A percentile compares a stretch with the other conserved stretches of the same genome.
These are phyloP conservation scores for Garra rufa DNA, from an alignment of 2,113 vertebrate species.

Conservation along the genomic window DNA sequence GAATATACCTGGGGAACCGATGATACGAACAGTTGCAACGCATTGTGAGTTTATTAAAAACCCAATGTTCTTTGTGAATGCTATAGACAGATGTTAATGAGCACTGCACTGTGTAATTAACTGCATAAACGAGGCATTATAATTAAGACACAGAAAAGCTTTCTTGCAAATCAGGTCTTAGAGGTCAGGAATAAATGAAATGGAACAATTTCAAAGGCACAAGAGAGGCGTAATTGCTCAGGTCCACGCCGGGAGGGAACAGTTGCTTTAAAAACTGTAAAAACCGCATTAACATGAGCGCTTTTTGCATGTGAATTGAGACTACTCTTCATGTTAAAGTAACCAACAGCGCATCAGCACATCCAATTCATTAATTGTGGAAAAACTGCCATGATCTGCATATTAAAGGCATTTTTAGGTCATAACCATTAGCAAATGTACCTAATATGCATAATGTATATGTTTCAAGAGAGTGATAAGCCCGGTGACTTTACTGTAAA, in stretches of 20 bases:
- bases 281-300: neutral
- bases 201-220: conserved; percentile 62
- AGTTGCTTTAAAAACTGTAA: neutral
- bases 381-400: neutral
- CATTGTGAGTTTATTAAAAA: conserved; percentile 67
- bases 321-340: neutral
- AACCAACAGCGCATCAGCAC: neutral
- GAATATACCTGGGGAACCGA: conserved; percentile 37
- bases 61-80: conserved; percentile 66
- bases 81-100: conserved; percentile 69
- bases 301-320: conserved; percentile 17
- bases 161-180: conserved; percentile 69
- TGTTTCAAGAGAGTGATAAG: neutral
- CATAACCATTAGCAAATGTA: neutral
- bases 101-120: conserved; percentile 73
- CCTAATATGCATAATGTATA: neutral
- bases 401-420: neutral
- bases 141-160: conserved; percentile 76
- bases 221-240: conserved; percentile 43
- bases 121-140: conserved; percentile 73
- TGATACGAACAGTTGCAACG: conserved; percentile 47
- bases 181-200: conserved; percentile 71
- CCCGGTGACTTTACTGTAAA: no score
- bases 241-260: neutral
- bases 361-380: neutral